These are phyloP conservation scores for Diadophis punctatus DNA, from an alignment of 2,113 vertebrate species.

Conservation along the genomic window DNA sequence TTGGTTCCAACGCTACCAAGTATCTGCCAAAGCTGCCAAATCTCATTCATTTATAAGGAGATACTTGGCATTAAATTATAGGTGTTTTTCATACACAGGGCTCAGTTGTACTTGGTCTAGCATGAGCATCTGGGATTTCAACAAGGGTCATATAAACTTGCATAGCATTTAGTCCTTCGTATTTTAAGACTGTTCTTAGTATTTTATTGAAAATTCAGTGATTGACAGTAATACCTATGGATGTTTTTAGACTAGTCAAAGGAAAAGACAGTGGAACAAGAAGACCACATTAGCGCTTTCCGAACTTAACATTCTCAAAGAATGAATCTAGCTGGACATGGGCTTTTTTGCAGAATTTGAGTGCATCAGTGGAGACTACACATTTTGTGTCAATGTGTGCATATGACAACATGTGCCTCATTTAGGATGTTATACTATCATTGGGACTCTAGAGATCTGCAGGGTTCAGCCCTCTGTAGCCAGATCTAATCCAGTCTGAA, in stretches of 20 bases:
- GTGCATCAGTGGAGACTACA: background rate
- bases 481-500: background rate
- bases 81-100: constrained; percentile 38
- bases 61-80: background rate
- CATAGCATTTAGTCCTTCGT: background rate
- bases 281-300: background rate
- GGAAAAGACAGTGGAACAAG: background rate
- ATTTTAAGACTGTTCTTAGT: background rate
- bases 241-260: background rate
- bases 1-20: constrained; percentile 10
- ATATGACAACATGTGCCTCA: background rate
- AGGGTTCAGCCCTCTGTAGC: background rate
- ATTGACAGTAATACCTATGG: background rate
- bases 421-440: background rate
- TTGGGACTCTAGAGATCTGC: background rate
- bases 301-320: background rate
- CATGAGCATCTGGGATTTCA: constrained; percentile 30
- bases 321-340: background rate
- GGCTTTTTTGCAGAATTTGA: background rate
- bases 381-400: background rate
- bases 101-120: constrained; percentile 21
- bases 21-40: constrained; percentile 40
- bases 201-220: background rate
- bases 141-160: constrained; percentile 29
- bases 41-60: constrained; percentile 32